Evolutionary conservation across 2,888 invertebrate genomes (phyloP), one percentile per base, ranked within the genome.

Genomic region (Dynastes grantii): DNA sequence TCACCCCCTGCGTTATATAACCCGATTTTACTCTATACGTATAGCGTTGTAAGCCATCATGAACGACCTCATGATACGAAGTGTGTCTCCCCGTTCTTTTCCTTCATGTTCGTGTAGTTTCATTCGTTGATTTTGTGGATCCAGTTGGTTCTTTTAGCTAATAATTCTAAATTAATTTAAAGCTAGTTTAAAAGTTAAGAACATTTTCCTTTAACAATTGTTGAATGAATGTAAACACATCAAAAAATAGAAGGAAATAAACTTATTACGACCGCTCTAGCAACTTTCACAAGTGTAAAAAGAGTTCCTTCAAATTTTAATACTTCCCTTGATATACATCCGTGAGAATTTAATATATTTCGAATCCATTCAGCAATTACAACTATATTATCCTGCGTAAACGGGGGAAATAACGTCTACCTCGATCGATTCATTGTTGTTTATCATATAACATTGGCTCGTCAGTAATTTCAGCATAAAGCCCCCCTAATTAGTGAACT

Each of bases 401-500:
- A 65, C 40, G 65, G 37, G 37, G 37, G 37, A 40, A 37, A 45
- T 11, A 11, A 45, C 45, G 11, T 6, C n/a, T 37, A 40, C 65
- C 13, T 37, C 13, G 16, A 32, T 40, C 55, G 32, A 71, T 71
- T 71, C 55, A 71, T 40, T 71, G 55, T 55, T n/a, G 70, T 71
- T 71, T 49, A 32, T 71, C 37, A 55, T 40, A 55, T 32, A 37
- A 55, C 55, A 27, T 4, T 5, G 27, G 53, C 16, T 73, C 61
- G 58, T 73, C 73, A 73, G 45, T 53, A 61, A 73, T 73, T 73
- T 45, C 73, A 13, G 22, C 40, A 73, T 40, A 73, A 61, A 73
- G 45, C 45, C 22, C 11, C 53, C 61, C 73, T 45, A 73, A 73
- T 73, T 61, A 73, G 73, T 73, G 76, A 77, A 77, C 75, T 70